These are phyloP conservation scores for Hypsopygia costalis DNA, from an alignment of 2,888 invertebrate species.

Conservation along the genomic window DNA sequence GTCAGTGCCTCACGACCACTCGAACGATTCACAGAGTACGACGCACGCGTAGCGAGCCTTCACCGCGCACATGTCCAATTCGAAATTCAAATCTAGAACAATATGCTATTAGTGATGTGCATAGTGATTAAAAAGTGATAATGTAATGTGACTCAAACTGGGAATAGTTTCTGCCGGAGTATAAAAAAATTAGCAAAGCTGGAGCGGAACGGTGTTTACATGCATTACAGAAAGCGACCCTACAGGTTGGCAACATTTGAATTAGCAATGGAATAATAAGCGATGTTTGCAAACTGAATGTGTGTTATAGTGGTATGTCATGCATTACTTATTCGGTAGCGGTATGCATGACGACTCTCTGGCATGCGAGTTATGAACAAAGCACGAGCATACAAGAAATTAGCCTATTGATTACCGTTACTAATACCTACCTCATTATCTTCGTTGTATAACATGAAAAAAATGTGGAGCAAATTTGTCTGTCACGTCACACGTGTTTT, in stretches of 20 bases:
- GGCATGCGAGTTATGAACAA: neutral
- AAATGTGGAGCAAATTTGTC: no score
- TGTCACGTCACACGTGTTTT: no score
- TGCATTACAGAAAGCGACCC: slow-evolving; percentile 79
- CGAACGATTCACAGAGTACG: slow-evolving; percentile 43
- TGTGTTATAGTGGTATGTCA: no score
- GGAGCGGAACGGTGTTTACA: slow-evolving; percentile 75
- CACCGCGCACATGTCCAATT: slow-evolving; percentile 11
- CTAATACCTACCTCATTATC: no score
- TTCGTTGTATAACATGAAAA: no score
- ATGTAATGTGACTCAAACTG: slow-evolving; percentile 30
- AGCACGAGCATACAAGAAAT: no score
- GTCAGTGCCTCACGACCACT: slow-evolving; percentile 56
- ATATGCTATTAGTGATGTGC: slow-evolving; percentile 23
- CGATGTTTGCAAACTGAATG: slow-evolving; percentile 7
- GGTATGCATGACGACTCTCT: neutral
- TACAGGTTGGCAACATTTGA: slow-evolving; percentile 51
- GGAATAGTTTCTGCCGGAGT: slow-evolving; percentile 30
- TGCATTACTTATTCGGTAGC: neutral
- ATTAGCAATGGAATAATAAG: slow-evolving; percentile 7
- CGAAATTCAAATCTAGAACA: slow-evolving; percentile 26
- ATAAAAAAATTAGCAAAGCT: slow-evolving; percentile 62
- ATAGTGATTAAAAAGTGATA: slow-evolving; percentile 9
- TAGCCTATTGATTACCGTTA: no score
- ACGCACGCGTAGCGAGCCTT: slow-evolving; percentile 17